Percentiles rank a stretch among this genome's conserved stretches.
These are phyloP conservation scores for Drosophila sulfurigaster DNA, from an alignment of 1,140 invertebrate genomes.

Conservation along the genomic window DNA sequence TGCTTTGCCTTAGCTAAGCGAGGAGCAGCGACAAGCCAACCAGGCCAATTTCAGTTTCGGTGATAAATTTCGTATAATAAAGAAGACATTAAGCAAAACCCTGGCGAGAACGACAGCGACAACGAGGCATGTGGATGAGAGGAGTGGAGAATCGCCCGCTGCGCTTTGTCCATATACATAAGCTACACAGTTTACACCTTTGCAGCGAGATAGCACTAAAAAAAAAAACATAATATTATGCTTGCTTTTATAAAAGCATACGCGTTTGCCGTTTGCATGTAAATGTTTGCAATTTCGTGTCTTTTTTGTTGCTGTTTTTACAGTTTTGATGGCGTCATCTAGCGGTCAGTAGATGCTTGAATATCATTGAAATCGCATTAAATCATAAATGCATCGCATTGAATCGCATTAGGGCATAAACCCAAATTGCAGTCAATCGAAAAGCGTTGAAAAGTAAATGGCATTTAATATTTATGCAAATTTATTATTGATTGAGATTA, in stretches of 20 bases:
- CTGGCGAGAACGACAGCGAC: slow-evolving; percentile 42
- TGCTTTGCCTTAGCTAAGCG: slow-evolving; percentile 43
- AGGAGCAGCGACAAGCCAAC: slow-evolving; percentile 37
- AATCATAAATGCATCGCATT: slow-evolving; percentile 6
- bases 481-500: slow-evolving; percentile 69
- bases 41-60: slow-evolving; percentile 78
- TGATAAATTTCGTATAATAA: slow-evolving; percentile 82
- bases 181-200: slow-evolving; percentile 67
- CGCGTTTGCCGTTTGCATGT: slow-evolving; percentile 68
- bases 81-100: slow-evolving; percentile 82
- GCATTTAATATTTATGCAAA: slow-evolving; percentile 71
- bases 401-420: neutral
- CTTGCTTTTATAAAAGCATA: slow-evolving; percentile 52
- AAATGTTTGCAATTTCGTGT: slow-evolving; percentile 33
- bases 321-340: neutral
- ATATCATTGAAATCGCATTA: slow-evolving; percentile 21
- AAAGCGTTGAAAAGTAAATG: slow-evolving; percentile 49
- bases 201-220: slow-evolving; percentile 42
- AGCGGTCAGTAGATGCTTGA: slow-evolving; percentile 2
- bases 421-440: slow-evolving; percentile 19
- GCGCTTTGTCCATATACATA: slow-evolving; percentile 21
- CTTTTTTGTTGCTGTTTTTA: neutral
- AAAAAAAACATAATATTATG: slow-evolving; percentile 63
- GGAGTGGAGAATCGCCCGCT: slow-evolving; percentile 47
- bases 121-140: neutral